Conservation (phyloP, 2,797 vertebrate genomes). For the Malacoctenus gilli region DNA sequence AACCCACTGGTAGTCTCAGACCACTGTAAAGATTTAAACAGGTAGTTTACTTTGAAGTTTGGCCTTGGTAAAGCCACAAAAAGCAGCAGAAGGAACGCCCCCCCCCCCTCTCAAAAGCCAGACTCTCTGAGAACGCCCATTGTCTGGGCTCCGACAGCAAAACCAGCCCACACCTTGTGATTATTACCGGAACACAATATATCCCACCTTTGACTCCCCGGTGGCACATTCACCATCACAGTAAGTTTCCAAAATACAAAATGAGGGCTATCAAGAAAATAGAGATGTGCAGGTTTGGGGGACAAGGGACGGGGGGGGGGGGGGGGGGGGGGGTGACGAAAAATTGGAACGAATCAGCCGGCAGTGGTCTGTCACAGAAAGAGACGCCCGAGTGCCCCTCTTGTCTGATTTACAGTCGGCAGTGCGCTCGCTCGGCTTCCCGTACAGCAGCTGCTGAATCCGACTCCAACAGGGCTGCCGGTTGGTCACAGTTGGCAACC, state of each 20-base stretch:
- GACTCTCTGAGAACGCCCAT: slow-evolving; percentile 1
- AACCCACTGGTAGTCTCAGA: too few relatives aligned
- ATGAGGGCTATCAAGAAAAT: slow-evolving; percentile 35
- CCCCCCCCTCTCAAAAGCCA: slow-evolving; percentile 9
- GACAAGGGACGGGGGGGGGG: too few relatives aligned
- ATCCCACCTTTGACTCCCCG: slow-evolving; percentile 25
- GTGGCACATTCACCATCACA: slow-evolving; percentile 16
- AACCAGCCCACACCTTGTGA: slow-evolving; percentile 21
- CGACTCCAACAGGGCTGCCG: not conserved
- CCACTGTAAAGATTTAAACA: slow-evolving; percentile 16
- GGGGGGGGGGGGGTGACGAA: too few relatives aligned
- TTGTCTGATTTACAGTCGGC: not conserved
- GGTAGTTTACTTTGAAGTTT: slow-evolving; percentile 9
- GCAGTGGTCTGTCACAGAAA: slow-evolving; percentile 4
- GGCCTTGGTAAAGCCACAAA: not conserved
- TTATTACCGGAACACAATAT: slow-evolving; percentile 34
- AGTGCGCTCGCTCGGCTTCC: not conserved
- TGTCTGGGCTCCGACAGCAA: not conserved
- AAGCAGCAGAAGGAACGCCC: slow-evolving; percentile 15
- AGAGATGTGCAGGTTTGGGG: too few relatives aligned
- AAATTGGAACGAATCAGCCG: not conserved
- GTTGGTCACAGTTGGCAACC: not conserved
- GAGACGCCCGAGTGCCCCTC: not conserved
- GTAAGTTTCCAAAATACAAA: slow-evolving; percentile 26
- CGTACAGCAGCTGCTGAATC: not conserved